Conservation (phyloP, 2,113 vertebrate species). For the Turnix velox region DNA sequence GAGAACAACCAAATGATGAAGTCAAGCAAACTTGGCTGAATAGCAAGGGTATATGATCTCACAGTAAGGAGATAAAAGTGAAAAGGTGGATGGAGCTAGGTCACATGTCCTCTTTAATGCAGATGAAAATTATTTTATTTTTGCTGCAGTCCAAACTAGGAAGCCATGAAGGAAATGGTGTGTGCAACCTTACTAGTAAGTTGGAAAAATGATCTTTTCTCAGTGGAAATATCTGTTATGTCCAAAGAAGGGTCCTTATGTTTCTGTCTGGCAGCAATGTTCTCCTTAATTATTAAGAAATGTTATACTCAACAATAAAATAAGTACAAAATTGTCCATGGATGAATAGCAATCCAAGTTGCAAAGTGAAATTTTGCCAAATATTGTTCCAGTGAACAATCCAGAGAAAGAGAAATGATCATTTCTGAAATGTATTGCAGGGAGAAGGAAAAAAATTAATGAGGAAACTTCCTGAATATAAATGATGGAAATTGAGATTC, state of each 20-base stretch:
- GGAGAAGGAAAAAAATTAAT: not conserved
- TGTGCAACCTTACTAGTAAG: not conserved
- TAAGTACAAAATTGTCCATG: not conserved
- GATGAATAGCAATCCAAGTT: not conserved
- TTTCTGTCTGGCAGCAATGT: not conserved
- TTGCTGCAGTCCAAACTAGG: not conserved
- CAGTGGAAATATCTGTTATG: not conserved
- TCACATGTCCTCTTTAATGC: not conserved
- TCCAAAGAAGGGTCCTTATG: not conserved
- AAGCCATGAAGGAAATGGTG: not conserved
- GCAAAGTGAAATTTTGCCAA: not conserved
- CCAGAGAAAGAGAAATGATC: not conserved
- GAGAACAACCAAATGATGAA: not conserved
- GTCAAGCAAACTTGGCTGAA: not conserved
- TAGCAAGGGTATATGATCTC: not conserved
- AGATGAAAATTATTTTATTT: not conserved
- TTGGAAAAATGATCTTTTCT: not conserved
- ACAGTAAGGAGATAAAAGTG: not conserved
- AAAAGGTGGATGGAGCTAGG: not conserved
- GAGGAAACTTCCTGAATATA: not conserved
- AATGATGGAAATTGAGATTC: not conserved
- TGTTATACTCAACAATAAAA: not conserved
- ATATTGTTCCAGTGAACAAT: not conserved
- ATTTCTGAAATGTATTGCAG: not conserved
- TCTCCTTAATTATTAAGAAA: not conserved